A percentile compares a stretch with the other conserved stretches of the same genome.
Evolutionary conservation across 1,140 invertebrate genomes (phyloP).

Genomic region (Anastrepha ludens): DNA sequence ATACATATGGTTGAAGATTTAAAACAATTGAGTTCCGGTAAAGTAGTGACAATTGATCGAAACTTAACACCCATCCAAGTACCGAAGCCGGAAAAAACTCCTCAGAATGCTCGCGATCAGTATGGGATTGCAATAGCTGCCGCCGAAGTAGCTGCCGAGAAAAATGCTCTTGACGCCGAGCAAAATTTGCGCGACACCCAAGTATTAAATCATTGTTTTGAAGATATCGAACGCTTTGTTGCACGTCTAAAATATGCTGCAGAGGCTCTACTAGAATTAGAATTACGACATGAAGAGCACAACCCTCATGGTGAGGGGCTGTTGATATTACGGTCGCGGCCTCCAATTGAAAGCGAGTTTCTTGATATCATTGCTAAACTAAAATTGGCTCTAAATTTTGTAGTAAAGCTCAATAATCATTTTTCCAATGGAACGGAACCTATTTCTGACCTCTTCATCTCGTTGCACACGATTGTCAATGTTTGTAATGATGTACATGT

Average conservation of each 20-base stretch:
- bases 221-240: conserved; percentile 70
- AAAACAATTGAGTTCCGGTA: conserved; percentile 73
- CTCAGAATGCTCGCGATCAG: conserved; percentile 68
- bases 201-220: conserved; percentile 71
- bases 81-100: conserved; percentile 64
- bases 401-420: conserved; percentile 66
- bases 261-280: conserved; percentile 66
- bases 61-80: conserved; percentile 67
- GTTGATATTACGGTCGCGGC: conserved; percentile 66
- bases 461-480: conserved; percentile 65
- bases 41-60: conserved; percentile 64
- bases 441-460: conserved; percentile 67
- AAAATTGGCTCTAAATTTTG: conserved; percentile 66
- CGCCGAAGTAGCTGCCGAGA: conserved; percentile 67
- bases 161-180: conserved; percentile 66
- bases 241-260: conserved; percentile 69
- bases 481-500: conserved; percentile 70
- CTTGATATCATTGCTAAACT: conserved; percentile 68
- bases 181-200: conserved; percentile 68
- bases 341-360: conserved; percentile 69
- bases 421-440: conserved; percentile 64
- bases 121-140: conserved; percentile 66
- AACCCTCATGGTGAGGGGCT: conserved; percentile 70
- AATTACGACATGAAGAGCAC: conserved; percentile 66
- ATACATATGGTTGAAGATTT: conserved; percentile 77